A percentile compares a stretch with the other conserved stretches of the same genome.
These are phyloP conservation scores for Pyralis farinalis DNA, from an alignment of 2,888 invertebrate species.

Conservation along the genomic window DNA sequence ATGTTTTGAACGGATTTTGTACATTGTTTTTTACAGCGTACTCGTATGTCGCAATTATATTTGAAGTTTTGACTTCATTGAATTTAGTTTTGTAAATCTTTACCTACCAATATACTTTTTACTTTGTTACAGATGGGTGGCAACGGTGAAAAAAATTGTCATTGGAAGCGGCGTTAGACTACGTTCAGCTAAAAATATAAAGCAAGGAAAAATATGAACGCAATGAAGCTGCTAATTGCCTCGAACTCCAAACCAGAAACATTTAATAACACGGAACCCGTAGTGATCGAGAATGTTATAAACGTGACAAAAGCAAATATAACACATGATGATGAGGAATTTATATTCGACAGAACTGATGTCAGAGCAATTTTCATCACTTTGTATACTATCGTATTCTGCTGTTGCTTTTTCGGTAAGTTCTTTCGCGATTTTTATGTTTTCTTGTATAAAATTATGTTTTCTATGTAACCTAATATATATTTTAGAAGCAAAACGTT, in stretches of 20 bases:
- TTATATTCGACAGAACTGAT: slow-evolving; percentile 88
- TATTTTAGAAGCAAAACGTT: too few relatives aligned
- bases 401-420: slow-evolving; percentile 92
- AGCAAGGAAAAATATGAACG: slow-evolving; percentile 42
- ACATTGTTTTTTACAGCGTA: too few relatives aligned
- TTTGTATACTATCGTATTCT: slow-evolving; percentile 88
- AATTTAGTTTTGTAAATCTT: too few relatives aligned
- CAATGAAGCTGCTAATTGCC: slow-evolving; percentile 40
- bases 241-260: slow-evolving; percentile 39
- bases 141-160: slow-evolving; percentile 17
- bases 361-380: slow-evolving; percentile 88
- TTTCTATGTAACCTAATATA: too few relatives aligned
- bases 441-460: too few relatives aligned
- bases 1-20: too few relatives aligned
- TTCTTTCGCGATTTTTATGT: slow-evolving; percentile 36
- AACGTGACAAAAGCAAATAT: slow-evolving; percentile 46
- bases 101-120: background rate
- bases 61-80: too few relatives aligned
- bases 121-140: slow-evolving; percentile 48
- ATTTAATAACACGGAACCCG: slow-evolving; percentile 36
- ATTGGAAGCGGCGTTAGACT: slow-evolving; percentile 15
- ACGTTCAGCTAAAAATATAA: slow-evolving; percentile 17
- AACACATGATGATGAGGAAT: slow-evolving; percentile 77
- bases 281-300: slow-evolving; percentile 14
- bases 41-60: too few relatives aligned